Base-by-base conservation (phyloP, 2,888 invertebrate genomes). In the Leptopilina myrica region DNA sequence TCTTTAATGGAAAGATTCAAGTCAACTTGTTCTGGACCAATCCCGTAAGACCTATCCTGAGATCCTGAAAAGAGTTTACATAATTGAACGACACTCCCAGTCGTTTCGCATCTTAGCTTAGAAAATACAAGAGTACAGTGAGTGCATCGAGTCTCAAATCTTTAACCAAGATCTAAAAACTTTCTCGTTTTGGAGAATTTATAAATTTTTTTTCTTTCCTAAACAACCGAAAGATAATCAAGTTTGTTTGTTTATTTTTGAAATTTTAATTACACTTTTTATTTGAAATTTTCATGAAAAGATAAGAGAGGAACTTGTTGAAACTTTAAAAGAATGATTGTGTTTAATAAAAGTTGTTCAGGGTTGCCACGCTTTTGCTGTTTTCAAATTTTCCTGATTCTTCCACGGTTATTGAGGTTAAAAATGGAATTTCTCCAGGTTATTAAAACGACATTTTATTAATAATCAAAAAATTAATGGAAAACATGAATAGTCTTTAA, bases 41-140 rank as follows among this genome's bases (percentile, higher is more conserved):
- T 56, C n/a, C 73, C 53, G 46, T 64, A 65, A 33, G 64, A 49
- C 15, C 64, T 53, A 65, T 64, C 62, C 26, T 77, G 76, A 80
- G 83, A 69, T 78, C 79, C 83, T 84, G 81, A 43, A 20, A 79
- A 84, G 81, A 46, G 64, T 78, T 76, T 76, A 73, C 79, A 78
- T 79, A 79, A 79, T 64, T 79, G 66, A 80, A 67, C 53, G 62
- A 64, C 26, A 46, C 15, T 65, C n/a, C 12, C 11, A 12, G 64
- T 77, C 64, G 65, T 64, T 77, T 40, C 49, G 5, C 46, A 46
- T 76, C 62, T 33, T 49, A 46, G 12, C 26, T 76, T 64, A 49
- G 64, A 76, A 49, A 8, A 64, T 49, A 76, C 62, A 64, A 64
- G 73, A 26, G 56, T n/a, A 62, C 20, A 73, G 73, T 33, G 26